Evolutionary conservation across 2,888 invertebrate genomes (phyloP), one percentile per base, ranked within the genome.

Genomic region (Periphyllus acericola): DNA sequence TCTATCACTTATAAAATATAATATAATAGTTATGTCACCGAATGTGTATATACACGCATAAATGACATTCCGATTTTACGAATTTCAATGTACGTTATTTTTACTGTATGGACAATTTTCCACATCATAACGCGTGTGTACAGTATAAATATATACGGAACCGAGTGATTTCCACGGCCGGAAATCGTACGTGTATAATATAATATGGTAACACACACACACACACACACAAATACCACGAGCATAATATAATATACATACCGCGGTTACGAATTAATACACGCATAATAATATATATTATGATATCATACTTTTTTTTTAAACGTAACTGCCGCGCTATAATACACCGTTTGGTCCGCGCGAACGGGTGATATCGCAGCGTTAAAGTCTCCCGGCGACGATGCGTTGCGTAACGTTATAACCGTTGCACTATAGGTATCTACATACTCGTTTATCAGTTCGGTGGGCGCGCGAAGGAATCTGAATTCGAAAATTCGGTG

Each of bases 371-470:
- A 55, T 25, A 60, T 25, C 21, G 14, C 19, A 19, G 76, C 84
- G 76, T 84, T 84, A 52, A 84, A 84, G 84, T 84, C 84, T 84
- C 84, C 76, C n/a, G 84, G 68, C 76, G 76, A 52, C 46, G 40
- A 32, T 55, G 17, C 52, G 40, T 40, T 75, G 17, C 72, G 19
- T 34, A 55, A 34, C 29, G 21, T 60, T n/a, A 11, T 25, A 17
- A 25, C 0, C 19, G 19, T 60, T 25, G 25, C 21, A 60, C 29
- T 46, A 66, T 66, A 66, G 11, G 8, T 46, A 46, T 46, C 14
- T 36, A n/a, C n/a, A n/a, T n/a, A 32, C 29, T 21, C 19, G 40
- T 40, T 60, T n/a, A 1, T 19, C 40, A 36, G 34, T 74, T 75
- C 14, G 68, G 25, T 40, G 40, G 14, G 9, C 25, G 36, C 17